Conservation (phyloP, 2,113 vertebrate species). For the Sterrhoptilus dennistouni region DNA sequence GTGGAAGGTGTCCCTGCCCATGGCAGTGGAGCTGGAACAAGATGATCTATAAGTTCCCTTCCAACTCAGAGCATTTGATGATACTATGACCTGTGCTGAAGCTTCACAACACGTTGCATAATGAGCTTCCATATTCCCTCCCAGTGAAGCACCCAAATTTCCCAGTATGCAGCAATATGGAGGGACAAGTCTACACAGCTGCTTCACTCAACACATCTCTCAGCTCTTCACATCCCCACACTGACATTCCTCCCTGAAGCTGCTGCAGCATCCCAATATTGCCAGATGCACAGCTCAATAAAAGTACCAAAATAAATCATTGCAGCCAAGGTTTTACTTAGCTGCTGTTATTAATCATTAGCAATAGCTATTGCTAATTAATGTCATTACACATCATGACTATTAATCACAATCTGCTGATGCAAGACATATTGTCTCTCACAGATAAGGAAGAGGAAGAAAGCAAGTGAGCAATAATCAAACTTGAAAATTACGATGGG, state of each 20-base stretch:
- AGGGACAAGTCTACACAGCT: not conserved
- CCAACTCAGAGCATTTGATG: not conserved
- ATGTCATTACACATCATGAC: conserved; percentile 37
- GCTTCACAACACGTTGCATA: fast-evolving
- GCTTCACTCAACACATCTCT: not conserved
- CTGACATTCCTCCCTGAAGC: not conserved
- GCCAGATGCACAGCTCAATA: not conserved
- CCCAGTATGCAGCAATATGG: not conserved
- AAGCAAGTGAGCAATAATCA: not conserved
- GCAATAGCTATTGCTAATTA: conserved; percentile 53
- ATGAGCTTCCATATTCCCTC: not conserved
- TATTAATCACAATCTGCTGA: conserved; percentile 54
- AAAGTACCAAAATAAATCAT: conserved; percentile 34
- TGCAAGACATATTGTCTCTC: not conserved
- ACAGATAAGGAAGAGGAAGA: not conserved
- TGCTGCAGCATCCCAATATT: not conserved
- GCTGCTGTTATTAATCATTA: conserved; percentile 55
- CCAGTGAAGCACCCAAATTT: not conserved
- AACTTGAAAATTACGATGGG: not conserved
- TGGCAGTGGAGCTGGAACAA: not conserved
- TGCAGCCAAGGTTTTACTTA: conserved; percentile 9
- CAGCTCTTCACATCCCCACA: not conserved
- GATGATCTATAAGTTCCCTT: not conserved
- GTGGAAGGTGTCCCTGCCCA: not conserved
- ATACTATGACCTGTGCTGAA: not conserved